Evolutionary conservation across 2,888 invertebrate genomes (phyloP).

Genomic region (Thymelicus acteon): DNA sequence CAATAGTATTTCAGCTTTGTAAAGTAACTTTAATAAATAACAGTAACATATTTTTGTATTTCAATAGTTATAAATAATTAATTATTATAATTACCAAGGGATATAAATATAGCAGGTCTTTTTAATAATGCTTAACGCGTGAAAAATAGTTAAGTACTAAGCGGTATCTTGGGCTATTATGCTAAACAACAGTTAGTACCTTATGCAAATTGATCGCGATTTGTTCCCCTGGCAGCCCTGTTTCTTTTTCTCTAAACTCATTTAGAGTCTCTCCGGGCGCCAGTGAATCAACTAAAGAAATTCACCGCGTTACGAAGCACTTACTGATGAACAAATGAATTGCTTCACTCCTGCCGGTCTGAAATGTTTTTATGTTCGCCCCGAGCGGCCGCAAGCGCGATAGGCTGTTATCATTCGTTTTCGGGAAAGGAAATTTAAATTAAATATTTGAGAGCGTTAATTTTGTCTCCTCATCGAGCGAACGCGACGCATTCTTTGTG

Average conservation of each 20-base stretch:
- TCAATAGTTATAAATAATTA: too few species aligned
- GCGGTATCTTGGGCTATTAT: conserved; percentile 6
- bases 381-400: conserved; percentile 60
- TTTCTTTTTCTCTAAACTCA: conserved; percentile 70
- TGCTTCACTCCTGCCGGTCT: conserved; percentile 59
- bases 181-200: conserved; percentile 7
- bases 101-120: background rate
- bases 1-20: too few species aligned
- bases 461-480: conserved; percentile 84
- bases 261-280: conserved; percentile 58
- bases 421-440: conserved; percentile 81
- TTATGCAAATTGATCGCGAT: conserved; percentile 61
- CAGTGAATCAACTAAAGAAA: conserved; percentile 69
- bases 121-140: background rate
- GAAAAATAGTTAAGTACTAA: conserved; percentile 1
- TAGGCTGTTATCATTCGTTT: conserved; percentile 81
- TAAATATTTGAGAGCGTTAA: conserved; percentile 85
- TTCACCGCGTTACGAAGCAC: conserved; percentile 70
- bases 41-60: too few species aligned
- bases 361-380: conserved; percentile 64
- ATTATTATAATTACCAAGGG: too few species aligned
- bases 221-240: conserved; percentile 63
- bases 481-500: conserved; percentile 84
- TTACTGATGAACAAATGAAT: conserved; percentile 69
- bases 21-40: too few species aligned